Evolutionary conservation across 2,888 invertebrate genomes (phyloP), one percentile per base, ranked within the genome.

Genomic region (Drosophila birchii): DNA sequence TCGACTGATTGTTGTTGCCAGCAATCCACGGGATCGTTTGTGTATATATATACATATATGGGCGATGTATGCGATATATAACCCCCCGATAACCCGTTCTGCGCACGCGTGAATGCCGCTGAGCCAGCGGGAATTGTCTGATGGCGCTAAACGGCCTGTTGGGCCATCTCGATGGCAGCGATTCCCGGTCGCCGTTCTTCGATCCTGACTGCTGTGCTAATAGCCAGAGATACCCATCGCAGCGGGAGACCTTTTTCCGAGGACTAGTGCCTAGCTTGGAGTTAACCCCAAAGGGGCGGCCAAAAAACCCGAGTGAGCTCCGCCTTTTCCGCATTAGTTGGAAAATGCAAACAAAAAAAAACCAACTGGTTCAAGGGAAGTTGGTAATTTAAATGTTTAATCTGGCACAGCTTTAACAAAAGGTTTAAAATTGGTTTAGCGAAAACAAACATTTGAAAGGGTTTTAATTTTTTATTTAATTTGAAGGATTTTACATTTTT

Each of bases 41-140:
- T 32, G 23, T 41, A 61, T 43, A 34, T 56, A 56, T 26, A 61
- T 43, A 34, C 43, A 56, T 26, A 26, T 41, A 60, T 47, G 29
- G 29, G n/a, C n/a, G n/a, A 47, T 61, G 26, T 55, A 55, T 55
- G 38, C 38, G 38, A 53, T 53, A 53, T 53, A 53, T 53, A 53
- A 34, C 26, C 23, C 47, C 53, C 16, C 34, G 51, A 70, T 60
- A 84, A 85, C 80, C 60, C 71, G 88, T 85, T 88, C 86, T 86
- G 85, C 89, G 89, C 86, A 86, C 86, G 86, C 86, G 86, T 86
- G 86, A 86, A 86, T 86, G 89, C 89, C 89, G 73, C 86, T 86
- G 88, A 88, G 87, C 86, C 86, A 86, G 89, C 86, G 86, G 86
- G 86, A 86, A 86, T 86, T 86, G 86, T 86, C 81, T 71, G 75